Evolutionary conservation across 1,140 invertebrate genomes (phyloP), one percentile per base, ranked within the genome.

Genomic region (Zeugodacus cucurbitae): DNA sequence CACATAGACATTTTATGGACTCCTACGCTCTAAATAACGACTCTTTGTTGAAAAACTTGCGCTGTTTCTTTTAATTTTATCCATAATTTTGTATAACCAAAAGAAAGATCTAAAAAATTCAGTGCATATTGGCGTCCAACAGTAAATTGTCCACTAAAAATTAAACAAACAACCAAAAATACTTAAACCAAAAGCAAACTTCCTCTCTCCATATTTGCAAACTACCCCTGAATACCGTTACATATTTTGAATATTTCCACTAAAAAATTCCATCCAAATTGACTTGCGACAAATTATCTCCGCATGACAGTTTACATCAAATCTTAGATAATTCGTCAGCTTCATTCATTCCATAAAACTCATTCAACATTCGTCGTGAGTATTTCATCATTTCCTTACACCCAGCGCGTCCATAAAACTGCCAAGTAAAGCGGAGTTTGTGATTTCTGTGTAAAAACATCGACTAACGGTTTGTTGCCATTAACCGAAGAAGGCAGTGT

Each of bases 341-440:
- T 74, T 44, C 22, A 41, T 41, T 26, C 70, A 74, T n/a, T 74
- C 70, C 70, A 74, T 74, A 74, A 74, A 74, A 74, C 20, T 74
- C 17, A 74, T 74, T 41, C 34, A 8, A 41, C 32, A 54, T 20
- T 54, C n/a, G 48, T 4, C 48, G 14, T 3, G 32, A 20, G 34
- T 37, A 44, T 74, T 74, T 41, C 17, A 74, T 41, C 17, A 74
- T 74, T 74, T 74, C 17, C 34, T 74, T 41, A 74, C 70, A 74
- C 70, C 70, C 70, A 74, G 20, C 34, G 37, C 8, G 20, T 0
- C 70, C 37, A 74, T 74, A 44, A 41, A 20, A n/a, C n/a, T 17
- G 32, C 20, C 17, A 41, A n/a, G n/a, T 17, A 22, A n/a, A 41
- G 70, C 32, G 11, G 11, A 34, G 26, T 11, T 26, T 17, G 11